Percentiles rank a stretch among this genome's conserved stretches.
These are phyloP conservation scores for Hyposoter dolosus DNA, from an alignment of 2,888 invertebrate genomes.

Conservation along the genomic window DNA sequence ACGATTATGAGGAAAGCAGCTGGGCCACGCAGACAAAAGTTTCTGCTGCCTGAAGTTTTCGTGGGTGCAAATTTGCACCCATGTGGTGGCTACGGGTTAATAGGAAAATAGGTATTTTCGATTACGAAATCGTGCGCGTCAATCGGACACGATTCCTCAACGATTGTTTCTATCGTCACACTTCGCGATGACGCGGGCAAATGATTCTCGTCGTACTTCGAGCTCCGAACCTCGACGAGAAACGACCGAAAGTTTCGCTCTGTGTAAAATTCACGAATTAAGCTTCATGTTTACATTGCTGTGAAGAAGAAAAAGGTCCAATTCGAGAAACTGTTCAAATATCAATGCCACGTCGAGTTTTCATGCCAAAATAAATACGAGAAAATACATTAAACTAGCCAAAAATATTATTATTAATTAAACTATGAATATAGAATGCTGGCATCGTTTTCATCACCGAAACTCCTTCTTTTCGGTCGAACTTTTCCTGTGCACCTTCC, in stretches of 20 bases:
- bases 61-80: no score
- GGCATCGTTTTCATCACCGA: neutral
- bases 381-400: neutral
- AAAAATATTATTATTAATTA: neutral
- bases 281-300: conserved; percentile 2
- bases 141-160: neutral
- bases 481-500: neutral
- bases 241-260: neutral
- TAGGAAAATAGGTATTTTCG: neutral
- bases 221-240: neutral
- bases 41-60: no score
- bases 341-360: neutral
- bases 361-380: neutral
- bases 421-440: neutral
- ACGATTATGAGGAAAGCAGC: no score
- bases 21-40: no score
- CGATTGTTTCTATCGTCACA: neutral
- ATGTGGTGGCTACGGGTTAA: neutral
- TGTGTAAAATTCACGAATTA: neutral
- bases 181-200: neutral
- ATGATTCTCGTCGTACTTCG: neutral
- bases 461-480: neutral
- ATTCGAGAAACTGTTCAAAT: neutral
- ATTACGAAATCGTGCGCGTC: neutral
- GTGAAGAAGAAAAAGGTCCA: neutral